Evolutionary conservation across 2,797 vertebrate species (phyloP).

Genomic region (Decapterus maruadsi): DNA sequence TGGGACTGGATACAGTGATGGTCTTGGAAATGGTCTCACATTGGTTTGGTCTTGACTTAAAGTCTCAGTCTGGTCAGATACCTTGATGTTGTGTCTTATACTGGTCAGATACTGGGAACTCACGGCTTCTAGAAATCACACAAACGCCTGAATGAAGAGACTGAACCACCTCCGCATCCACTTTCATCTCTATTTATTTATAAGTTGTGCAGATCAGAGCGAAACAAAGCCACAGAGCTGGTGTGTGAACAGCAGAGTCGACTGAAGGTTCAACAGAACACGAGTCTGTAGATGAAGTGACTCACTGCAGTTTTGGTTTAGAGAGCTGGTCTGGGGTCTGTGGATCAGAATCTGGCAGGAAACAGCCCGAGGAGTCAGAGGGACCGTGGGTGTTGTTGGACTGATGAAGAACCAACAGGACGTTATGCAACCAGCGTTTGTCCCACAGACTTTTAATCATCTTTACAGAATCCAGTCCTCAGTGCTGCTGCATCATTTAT

Average conservation of each 20-base stretch:
- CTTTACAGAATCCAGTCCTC: not conserved
- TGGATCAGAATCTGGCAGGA: not conserved
- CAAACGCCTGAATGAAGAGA: not conserved
- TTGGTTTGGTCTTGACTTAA: no score
- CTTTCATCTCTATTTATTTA: not conserved
- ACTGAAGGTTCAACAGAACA: not conserved
- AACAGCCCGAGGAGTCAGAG: not conserved
- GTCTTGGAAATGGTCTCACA: no score
- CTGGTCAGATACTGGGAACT: no score
- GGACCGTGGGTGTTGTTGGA: not conserved
- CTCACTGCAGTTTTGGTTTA: not conserved
- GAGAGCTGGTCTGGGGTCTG: not conserved
- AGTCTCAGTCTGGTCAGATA: no score
- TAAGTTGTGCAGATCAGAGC: not conserved
- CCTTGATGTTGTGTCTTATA: no score
- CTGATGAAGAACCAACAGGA: not conserved
- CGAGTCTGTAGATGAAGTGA: not conserved
- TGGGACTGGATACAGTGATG: no score
- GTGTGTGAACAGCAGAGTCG: not conserved
- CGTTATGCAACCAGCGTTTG: not conserved
- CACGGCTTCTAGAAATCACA: no score
- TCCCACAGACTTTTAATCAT: not conserved
- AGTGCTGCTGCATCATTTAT: not conserved
- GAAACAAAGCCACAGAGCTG: not conserved
- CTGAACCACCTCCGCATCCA: not conserved